Conservation (phyloP, 92 coral and sea anemone species). For the Phenganax subtilis region DNA sequence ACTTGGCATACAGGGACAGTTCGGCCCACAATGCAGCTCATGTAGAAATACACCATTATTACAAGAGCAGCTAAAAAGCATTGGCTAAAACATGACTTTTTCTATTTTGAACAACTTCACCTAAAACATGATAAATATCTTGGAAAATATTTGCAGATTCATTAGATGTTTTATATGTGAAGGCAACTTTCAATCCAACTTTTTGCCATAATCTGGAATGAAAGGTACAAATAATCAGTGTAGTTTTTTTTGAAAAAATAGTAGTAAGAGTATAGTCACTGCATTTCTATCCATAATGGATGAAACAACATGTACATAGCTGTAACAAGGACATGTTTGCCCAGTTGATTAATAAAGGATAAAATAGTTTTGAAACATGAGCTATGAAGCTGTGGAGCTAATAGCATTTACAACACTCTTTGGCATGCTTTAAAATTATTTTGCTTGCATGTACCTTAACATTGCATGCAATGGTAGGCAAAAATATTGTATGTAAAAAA, state of each 20-base stretch:
- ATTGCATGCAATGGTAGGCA: too few relatives aligned
- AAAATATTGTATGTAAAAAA: too few relatives aligned
- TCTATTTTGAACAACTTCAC: slow-evolving; percentile 3
- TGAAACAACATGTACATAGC: neutral
- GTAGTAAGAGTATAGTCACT: neutral
- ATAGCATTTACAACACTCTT: too few relatives aligned
- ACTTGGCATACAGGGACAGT: slow-evolving; percentile 1
- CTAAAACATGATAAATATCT: neutral
- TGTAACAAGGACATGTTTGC: neutral
- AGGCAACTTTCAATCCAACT: neutral
- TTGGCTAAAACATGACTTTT: neutral
- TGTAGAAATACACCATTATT: neutral
- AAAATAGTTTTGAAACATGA: too few relatives aligned
- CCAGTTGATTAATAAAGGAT: neutral
- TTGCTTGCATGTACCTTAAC: too few relatives aligned
- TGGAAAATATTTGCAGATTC: slow-evolving; percentile 1
- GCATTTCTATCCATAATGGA: neutral
- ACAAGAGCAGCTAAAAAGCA: neutral
- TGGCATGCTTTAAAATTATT: too few relatives aligned
- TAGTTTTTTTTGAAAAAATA: neutral
- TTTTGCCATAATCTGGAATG: slow-evolving; percentile 9
- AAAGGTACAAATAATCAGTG: slow-evolving; percentile 4
- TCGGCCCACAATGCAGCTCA: neutral
- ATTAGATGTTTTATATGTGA: slow-evolving; percentile 1
- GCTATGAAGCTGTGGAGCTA: too few relatives aligned